phyloP scores from a whole-genome alignment of 2,113 vertebrate species.

The Tursiops truncatus region DNA sequence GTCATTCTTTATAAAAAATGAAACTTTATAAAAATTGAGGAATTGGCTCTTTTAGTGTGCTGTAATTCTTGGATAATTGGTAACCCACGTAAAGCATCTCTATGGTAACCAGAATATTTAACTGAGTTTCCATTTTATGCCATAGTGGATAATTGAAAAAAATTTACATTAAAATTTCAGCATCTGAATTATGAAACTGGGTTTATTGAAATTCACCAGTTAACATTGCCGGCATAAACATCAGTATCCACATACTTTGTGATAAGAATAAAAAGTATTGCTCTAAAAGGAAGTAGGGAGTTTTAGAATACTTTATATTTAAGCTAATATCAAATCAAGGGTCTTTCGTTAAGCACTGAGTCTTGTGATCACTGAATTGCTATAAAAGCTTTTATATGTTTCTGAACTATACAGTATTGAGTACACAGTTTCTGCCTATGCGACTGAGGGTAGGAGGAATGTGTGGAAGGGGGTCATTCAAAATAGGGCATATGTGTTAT shows the following conservation, averaged over 20 bases:
- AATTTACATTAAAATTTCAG: background rate
- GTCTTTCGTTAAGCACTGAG: background rate
- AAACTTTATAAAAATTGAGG: background rate
- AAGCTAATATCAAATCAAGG: background rate
- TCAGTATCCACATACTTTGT: background rate
- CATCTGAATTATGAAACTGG: background rate
- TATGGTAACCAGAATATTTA: background rate
- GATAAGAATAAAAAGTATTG: background rate
- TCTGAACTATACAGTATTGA: background rate
- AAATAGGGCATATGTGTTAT: background rate
- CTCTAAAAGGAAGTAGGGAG: background rate
- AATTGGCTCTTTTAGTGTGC: background rate
- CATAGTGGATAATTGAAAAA: background rate
- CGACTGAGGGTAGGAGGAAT: background rate
- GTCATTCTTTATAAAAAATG: background rate
- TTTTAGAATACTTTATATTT: background rate
- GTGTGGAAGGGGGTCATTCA: background rate
- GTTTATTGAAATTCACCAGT: background rate
- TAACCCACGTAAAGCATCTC: background rate
- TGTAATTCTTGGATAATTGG: background rate
- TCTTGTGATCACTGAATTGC: background rate
- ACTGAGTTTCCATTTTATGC: background rate
- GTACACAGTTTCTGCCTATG: background rate
- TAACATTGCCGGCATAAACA: background rate
- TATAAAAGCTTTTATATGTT: background rate